These are phyloP conservation scores for Poeciliopsis turrubarensis DNA, from an alignment of 2,113 vertebrate species.

Conservation along the genomic window DNA sequence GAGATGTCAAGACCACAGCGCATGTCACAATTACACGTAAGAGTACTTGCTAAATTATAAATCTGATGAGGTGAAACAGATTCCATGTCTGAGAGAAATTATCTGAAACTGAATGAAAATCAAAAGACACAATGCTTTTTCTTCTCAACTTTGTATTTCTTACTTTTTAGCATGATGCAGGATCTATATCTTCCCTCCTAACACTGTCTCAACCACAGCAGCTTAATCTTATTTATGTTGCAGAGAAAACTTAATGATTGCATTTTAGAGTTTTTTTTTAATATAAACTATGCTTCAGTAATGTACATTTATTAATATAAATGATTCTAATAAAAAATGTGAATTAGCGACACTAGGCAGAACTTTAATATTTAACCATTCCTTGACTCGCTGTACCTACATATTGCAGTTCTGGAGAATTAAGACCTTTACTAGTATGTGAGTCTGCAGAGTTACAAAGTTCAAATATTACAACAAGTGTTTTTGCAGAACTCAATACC, in stretches of 20 bases:
- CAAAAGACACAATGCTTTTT: too few relatives aligned
- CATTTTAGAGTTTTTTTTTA: neutral
- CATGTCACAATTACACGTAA: conserved; percentile 86
- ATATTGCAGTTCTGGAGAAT: too few relatives aligned
- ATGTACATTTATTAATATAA: neutral
- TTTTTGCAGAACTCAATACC: too few relatives aligned
- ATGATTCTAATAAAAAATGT: neutral
- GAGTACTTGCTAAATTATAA: conserved; percentile 18
- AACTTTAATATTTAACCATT: too few relatives aligned
- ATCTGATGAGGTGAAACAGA: neutral
- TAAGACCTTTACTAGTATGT: too few relatives aligned
- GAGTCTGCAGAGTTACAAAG: too few relatives aligned
- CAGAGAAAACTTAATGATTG: neutral
- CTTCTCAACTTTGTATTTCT: too few relatives aligned
- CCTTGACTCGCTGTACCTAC: too few relatives aligned
- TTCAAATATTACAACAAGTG: too few relatives aligned
- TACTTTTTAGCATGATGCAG: neutral
- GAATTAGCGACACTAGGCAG: too few relatives aligned
- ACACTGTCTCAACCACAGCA: neutral
- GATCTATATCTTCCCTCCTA: neutral
- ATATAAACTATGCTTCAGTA: neutral
- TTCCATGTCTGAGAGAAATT: neutral
- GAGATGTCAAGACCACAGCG: conserved; percentile 81
- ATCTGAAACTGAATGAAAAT: neutral
- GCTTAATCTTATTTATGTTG: neutral